Conservation (phyloP, 2,888 invertebrate species). For the Coenonympha arcania region DNA sequence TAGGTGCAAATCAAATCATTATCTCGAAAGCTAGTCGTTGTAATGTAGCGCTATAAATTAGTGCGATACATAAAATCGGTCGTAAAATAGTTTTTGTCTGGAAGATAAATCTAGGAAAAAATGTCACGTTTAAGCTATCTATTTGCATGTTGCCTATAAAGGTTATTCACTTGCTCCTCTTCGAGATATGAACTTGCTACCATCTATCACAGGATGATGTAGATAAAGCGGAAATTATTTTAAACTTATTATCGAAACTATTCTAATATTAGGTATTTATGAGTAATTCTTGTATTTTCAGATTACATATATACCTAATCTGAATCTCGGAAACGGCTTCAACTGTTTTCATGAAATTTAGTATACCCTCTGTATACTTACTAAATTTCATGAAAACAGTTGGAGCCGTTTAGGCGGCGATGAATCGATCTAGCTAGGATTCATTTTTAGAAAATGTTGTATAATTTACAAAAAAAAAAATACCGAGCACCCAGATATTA, state of each 20-base stretch:
- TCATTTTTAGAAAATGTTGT: no score
- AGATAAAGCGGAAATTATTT: neutral
- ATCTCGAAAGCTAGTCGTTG: neutral
- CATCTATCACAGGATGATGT: constrained; percentile 16
- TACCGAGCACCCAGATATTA: no score
- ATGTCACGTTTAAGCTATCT: constrained; percentile 13
- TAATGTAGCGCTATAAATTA: constrained; percentile 11
- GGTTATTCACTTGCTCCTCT: constrained; percentile 21
- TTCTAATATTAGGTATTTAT: neutral
- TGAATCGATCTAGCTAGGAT: no score
- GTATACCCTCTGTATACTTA: no score
- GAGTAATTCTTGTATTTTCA: no score
- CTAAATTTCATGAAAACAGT: no score
- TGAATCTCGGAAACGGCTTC: no score
- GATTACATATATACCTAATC: no score
- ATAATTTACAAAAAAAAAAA: no score
- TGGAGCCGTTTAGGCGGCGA: no score
- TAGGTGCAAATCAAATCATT: neutral
- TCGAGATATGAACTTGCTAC: constrained; percentile 19
- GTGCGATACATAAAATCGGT: constrained; percentile 3
- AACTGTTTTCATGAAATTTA: no score
- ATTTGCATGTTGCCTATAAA: constrained; percentile 20
- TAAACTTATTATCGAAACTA: neutral
- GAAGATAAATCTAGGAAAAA: constrained; percentile 4
- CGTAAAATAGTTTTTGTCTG: constrained; percentile 10